Conservation (phyloP, 2,113 vertebrate species). For the Electrona antarctica region DNA sequence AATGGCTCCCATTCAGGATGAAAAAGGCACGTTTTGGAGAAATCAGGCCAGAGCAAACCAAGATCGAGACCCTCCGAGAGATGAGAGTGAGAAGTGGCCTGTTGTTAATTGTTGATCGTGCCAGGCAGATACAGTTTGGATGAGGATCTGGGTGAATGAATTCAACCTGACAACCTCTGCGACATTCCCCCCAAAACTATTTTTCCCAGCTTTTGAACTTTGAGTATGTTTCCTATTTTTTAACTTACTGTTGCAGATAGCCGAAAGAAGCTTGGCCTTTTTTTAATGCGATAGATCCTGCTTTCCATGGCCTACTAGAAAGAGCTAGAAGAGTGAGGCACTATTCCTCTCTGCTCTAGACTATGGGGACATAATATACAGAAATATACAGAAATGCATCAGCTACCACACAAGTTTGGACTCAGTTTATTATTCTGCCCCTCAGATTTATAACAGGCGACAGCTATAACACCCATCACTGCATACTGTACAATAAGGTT, state of each 20-base stretch:
- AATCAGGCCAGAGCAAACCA: constrained; percentile 32
- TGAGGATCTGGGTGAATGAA: neutral
- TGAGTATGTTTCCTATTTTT: neutral
- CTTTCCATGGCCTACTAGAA: too few species aligned
- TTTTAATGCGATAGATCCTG: too few species aligned
- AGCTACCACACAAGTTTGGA: too few species aligned
- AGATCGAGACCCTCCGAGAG: constrained; percentile 29
- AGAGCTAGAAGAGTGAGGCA: too few species aligned
- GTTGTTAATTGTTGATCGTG: constrained; percentile 35
- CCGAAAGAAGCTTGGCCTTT: constrained; percentile 10
- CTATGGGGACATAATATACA: too few species aligned
- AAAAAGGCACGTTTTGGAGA: constrained; percentile 45
- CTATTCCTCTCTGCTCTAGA: too few species aligned
- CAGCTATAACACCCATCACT: too few species aligned
- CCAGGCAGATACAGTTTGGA: neutral
- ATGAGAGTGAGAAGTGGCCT: constrained; percentile 1
- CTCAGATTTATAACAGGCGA: too few species aligned
- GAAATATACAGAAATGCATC: too few species aligned
- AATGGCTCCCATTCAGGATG: constrained; percentile 59
- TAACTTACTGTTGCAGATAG: constrained; percentile 78
- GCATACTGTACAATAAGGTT: too few species aligned
- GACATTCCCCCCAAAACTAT: constrained; percentile 29
- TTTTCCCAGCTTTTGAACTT: constrained; percentile 32
- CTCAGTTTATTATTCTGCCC: too few species aligned
- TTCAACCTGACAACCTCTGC: constrained; percentile 30